Evolutionary conservation across 2,797 vertebrate species (phyloP).

Genomic region (Macropodus opercularis): DNA sequence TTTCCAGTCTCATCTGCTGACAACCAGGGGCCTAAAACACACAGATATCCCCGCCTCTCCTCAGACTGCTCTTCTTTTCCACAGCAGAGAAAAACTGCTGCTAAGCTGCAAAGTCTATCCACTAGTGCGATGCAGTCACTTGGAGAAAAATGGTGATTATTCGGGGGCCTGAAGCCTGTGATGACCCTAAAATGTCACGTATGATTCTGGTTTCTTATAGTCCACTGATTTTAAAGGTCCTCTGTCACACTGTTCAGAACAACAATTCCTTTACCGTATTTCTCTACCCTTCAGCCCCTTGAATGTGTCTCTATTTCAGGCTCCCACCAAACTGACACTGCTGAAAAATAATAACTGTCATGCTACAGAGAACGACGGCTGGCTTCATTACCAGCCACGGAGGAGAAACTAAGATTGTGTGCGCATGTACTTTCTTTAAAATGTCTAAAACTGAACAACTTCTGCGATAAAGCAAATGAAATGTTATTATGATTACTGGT

Average conservation of each 20-base stretch:
- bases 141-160: slow-evolving; percentile 50
- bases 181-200: slow-evolving; percentile 70
- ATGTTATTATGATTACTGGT: not conserved
- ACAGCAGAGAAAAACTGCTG: slow-evolving; percentile 19
- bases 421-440: not conserved
- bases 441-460: not conserved
- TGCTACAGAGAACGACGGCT: not conserved
- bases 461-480: not conserved
- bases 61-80: slow-evolving; percentile 2
- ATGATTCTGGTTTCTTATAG: slow-evolving; percentile 41
- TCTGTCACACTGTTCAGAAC: slow-evolving; percentile 18
- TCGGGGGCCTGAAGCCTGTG: slow-evolving; percentile 51
- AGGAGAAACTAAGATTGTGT: not conserved
- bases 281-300: slow-evolving; percentile 1
- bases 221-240: slow-evolving; percentile 45
- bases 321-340: not conserved
- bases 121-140: slow-evolving; percentile 32
- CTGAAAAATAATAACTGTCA: slow-evolving; percentile 1
- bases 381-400: slow-evolving; percentile 3
- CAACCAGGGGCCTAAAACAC: slow-evolving; percentile 48
- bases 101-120: slow-evolving; percentile 43
- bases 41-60: slow-evolving; percentile 1
- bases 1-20: slow-evolving; percentile 69
- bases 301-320: slow-evolving; percentile 4
- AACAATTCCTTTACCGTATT: slow-evolving; percentile 26